Evolutionary conservation across 2,888 invertebrate genomes (phyloP), one percentile per base, ranked within the genome.

Genomic region (Lissocephala sabroskyi): DNA sequence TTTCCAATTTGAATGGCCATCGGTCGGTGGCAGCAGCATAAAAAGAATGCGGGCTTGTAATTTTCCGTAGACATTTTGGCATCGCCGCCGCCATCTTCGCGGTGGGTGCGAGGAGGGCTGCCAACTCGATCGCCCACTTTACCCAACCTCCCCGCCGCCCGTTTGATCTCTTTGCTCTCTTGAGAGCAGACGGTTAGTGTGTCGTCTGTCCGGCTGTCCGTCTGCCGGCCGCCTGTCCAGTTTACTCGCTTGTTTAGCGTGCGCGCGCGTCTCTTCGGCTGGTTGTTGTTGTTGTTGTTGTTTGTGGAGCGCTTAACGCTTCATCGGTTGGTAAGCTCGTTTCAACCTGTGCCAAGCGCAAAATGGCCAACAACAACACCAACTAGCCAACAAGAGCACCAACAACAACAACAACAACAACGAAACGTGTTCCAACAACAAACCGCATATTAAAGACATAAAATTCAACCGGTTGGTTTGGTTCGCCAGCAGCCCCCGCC

Each of bases 381-480:
- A 45, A 33, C 14, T 14, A 41, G 19, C 11, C 16, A 16, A 41
- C 53, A 47, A 52, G 52, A 54, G 50, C 48, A 47, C 17, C 51
- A 41, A 54, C 56, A 50, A 35, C 44, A 50, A 37, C 41, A 49
- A 48, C 42, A 58, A 56, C 49, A 57, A 41, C 39, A 39, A 48
- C n/a, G 7, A 32, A 32, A n/a, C 35, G 11, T 9, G 4, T 23
- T 32, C 42, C 41, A 59, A 56, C 52, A 62, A 49, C 41, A 37
- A 18, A 53, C 52, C 53, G 56, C 57, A 66, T n/a, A n/a, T n/a
- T n/a, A n/a, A 68, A 68, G 70, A 70, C 70, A 70, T 74, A 52
- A 74, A 68, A 66, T 53, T 74, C 53, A 74, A 74, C 68, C 74
- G 68, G 68, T 70, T 70, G 62, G 68, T 74, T 74, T 52, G 45